These are phyloP conservation scores for Ceratina calcarata DNA, from an alignment of 1,140 invertebrate genomes.

Conservation along the genomic window DNA sequence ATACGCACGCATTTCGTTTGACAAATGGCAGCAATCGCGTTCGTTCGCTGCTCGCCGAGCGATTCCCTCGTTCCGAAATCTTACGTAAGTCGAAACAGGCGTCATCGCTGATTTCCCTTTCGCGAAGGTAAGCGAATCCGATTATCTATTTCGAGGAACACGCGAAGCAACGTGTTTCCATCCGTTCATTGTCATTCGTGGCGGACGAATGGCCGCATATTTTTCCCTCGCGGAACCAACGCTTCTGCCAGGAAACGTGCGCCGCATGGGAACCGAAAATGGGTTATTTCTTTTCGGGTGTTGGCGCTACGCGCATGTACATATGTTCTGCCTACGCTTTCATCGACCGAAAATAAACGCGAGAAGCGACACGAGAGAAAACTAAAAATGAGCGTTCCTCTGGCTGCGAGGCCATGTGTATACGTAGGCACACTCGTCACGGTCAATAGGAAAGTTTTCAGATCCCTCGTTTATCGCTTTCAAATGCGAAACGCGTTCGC, in stretches of 20 bases:
- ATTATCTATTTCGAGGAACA: neutral
- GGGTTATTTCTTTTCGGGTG: neutral
- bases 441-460: constrained; percentile 37
- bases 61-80: neutral
- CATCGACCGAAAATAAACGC: constrained; percentile 26
- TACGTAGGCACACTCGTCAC: neutral
- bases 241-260: constrained; percentile 19
- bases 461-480: constrained; percentile 21
- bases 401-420: neutral
- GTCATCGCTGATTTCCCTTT: neutral
- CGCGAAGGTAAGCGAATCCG: constrained; percentile 10
- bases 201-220: constrained; percentile 33
- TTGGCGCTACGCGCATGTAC: neutral
- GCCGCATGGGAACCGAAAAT: constrained; percentile 5
- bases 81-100: constrained; percentile 11
- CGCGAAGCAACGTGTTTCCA: constrained; percentile 6
- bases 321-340: neutral
- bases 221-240: constrained; percentile 19
- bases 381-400: neutral
- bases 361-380: neutral
- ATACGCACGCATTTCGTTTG: neutral
- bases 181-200: constrained; percentile 33
- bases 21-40: neutral
- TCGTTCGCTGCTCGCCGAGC: too few relatives aligned
- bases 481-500: constrained; percentile 1